Base-by-base conservation (phyloP, 2,797 vertebrate genomes). In the Pempheris klunzingeri region DNA sequence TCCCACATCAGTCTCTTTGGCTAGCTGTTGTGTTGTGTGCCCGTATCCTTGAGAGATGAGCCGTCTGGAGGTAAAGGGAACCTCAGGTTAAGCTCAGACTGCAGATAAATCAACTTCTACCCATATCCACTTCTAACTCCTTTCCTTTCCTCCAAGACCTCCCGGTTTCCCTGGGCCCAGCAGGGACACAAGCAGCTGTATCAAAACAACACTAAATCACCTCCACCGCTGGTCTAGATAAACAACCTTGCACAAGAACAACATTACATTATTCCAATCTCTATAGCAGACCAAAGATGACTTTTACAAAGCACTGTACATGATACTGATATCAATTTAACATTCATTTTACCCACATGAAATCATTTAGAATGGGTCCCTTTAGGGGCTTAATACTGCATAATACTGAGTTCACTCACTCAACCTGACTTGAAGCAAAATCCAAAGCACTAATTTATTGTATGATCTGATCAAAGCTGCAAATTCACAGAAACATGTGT, bases 161-260 rank as follows among this genome's bases (percentile, higher is more conserved):
- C 91, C 88, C 79, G 58, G 74, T 46, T 75, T 84, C 63, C 69
- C 69, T 30, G 12, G 67, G 71, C 67, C 60, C 80, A 73, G 80
- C 73, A 74, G 76, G 80, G 80, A 57, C 73, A 77, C 76, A 69
- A 85, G 77, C 72, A 53, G 74, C 75, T 80, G 71, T 69, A 86
- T 57, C 80, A 82, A 84, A 87, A 88, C 71, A 79, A 77, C 71
- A 89, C 49, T 83, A 90, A 88, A 91, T 90, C 86, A 81, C 67
- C 71, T 60, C 57, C 62, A 80, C 70, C 43, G 24, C 82, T 67
- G 70, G 60, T 82, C 72, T 74, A 72, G 32, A 89, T 76, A 86
- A 91, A 86, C 78, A 84, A 79, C 69, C 59, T 65, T 41, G 44
- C 50, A 38, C 54, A 75, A 75, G 34, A 84, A 65, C 66, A 79